Evolutionary conservation across 37 sponge, comb jelly and placozoan species (phyloP).

Genomic region (Aphrocallistes beatrix): DNA sequence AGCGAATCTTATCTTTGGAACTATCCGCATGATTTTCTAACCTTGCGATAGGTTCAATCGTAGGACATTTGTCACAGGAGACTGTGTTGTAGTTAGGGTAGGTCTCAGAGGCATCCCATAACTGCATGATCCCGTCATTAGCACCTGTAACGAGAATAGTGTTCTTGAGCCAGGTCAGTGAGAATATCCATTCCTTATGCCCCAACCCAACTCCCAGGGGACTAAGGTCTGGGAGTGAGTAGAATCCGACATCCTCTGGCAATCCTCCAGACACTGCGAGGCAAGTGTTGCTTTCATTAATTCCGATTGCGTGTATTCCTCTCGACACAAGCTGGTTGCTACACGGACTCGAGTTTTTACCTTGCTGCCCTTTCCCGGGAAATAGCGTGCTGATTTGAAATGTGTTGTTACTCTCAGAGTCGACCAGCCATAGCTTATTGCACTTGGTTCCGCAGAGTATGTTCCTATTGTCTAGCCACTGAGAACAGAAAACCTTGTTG

Average conservation of each 20-base stretch:
- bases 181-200: slow-evolving; percentile 83
- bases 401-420: not conserved
- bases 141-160: slow-evolving; percentile 55
- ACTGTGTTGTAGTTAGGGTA: not conserved
- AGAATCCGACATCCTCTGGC: slow-evolving; percentile 22
- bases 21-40: not conserved
- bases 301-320: slow-evolving; percentile 22
- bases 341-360: not conserved
- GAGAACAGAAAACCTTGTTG: slow-evolving; percentile 65
- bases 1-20: not conserved
- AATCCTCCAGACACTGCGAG: slow-evolving; percentile 19
- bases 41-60: not conserved
- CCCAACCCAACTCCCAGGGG: slow-evolving; percentile 32
- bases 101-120: not conserved
- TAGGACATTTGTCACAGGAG: not conserved
- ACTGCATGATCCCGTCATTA: not conserved
- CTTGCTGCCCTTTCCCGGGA: not conserved
- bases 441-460: slow-evolving; percentile 60
- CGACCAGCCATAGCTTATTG: slow-evolving; percentile 32
- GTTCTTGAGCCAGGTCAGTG: slow-evolving; percentile 52
- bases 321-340: not conserved
- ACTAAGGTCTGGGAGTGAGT: slow-evolving; percentile 14
- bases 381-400: not conserved
- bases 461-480: slow-evolving; percentile 56
- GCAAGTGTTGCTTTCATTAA: not conserved